Evolutionary conservation across 2,888 invertebrate species (phyloP).

Genomic region (Drosophila leonis): DNA sequence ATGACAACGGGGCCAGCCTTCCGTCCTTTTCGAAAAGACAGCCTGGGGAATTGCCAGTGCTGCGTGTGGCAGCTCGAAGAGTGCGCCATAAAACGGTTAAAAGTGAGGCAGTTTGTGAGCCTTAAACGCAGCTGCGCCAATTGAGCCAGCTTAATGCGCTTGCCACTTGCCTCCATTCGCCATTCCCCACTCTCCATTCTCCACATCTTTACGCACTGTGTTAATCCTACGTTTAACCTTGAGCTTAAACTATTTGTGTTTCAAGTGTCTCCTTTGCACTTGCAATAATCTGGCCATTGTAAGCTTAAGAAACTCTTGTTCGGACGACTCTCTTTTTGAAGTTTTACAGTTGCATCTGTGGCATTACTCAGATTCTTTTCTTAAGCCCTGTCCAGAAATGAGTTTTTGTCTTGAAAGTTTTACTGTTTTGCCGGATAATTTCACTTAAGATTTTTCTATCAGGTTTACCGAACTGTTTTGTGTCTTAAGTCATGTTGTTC

Average conservation of each 20-base stretch:
- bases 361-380: background rate
- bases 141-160: conserved; percentile 28
- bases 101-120: conserved; percentile 50
- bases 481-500: conserved; percentile 14
- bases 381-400: background rate
- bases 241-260: conserved; percentile 32
- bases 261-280: conserved; percentile 21
- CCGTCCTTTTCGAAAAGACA: background rate
- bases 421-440: background rate
- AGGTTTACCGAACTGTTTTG: background rate
- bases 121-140: conserved; percentile 50
- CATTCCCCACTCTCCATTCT: background rate
- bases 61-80: conserved; percentile 45
- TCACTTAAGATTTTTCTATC: background rate
- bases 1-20: conserved; percentile 44
- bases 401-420: background rate
- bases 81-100: conserved; percentile 59
- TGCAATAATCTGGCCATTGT: conserved; percentile 14
- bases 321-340: background rate
- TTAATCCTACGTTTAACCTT: conserved; percentile 59
- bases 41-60: conserved; percentile 42
- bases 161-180: conserved; percentile 4
- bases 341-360: background rate
- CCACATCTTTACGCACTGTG: conserved; percentile 18
- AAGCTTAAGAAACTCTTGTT: background rate